Base-by-base conservation (phyloP, 53 echinoderm and acorn worm genomes). In the Crossaster papposus region DNA sequence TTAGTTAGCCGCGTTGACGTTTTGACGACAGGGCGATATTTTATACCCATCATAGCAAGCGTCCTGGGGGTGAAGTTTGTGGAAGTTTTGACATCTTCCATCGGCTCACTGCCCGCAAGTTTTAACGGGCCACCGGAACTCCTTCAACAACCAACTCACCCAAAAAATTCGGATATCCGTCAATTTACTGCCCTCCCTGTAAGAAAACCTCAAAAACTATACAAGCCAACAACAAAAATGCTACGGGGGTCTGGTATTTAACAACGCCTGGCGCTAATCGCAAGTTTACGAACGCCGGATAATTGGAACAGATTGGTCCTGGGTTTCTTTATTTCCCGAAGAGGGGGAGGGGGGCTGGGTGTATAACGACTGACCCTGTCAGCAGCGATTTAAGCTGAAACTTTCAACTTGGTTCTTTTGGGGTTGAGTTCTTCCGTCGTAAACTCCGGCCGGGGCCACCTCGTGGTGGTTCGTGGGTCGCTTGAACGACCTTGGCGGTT, bases 141-240 rank as follows among this genome's bases (percentile, higher is more conserved):
- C 38, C 68, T 36, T 20, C 22, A 64, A 64, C 81, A 17, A 44
- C 44, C 44, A 44, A 54, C 17, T n/a, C n/a, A n/a, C 30, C 12
- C 17, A 51, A 85, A 85, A 54, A 24, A 29, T 28, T 87, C 87
- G 87, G 87, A 87, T 76, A 58, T 87, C 87, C 87, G 77, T 58
- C 63, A 55, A n/a, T 84, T 68, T 68, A 26, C 28, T 14, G 28
- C 34, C 11, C 75, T 12, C 12, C 30, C 71, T n/a, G n/a, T n/a
- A 71, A 28, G 18, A 53, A 28, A 64, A 83, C 70, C 68, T 70
- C 68, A 83, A 68, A 38, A 58, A 36, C 17, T 36, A 70, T 2
- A 58, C 53, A 7, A 52, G 53, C 7, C 53, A 52, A 13, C 12
- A 11, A 14, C 30, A 20, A 65, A 82, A 23, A 51, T 44, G 28